Conservation (phyloP, 2,113 vertebrate species). For the Coptodon bakossiorum region DNA sequence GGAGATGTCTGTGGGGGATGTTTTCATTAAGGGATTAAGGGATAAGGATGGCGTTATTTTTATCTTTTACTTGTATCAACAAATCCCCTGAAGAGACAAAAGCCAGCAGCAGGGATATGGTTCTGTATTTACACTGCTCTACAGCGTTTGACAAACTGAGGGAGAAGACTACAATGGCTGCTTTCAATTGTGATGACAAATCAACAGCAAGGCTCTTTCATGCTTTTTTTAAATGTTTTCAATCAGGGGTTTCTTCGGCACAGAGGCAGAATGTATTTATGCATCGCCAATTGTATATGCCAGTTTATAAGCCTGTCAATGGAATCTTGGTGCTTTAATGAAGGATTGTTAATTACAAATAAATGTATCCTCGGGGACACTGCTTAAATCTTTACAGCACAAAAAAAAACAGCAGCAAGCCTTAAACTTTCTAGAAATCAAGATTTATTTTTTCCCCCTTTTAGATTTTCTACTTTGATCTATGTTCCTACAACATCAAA, state of each 20-base stretch:
- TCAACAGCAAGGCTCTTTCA: neutral
- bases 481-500: neutral
- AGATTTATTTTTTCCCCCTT: neutral
- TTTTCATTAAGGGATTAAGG: conserved; percentile 24
- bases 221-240: neutral
- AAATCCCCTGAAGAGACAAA: conserved; percentile 22
- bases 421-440: neutral
- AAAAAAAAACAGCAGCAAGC: neutral
- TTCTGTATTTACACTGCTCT: neutral
- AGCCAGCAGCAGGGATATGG: neutral
- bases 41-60: conserved; percentile 12
- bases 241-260: neutral
- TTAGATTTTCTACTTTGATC: neutral
- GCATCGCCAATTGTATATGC: neutral
- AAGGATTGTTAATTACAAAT: neutral
- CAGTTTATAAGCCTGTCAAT: neutral
- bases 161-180: neutral
- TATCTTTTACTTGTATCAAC: conserved; percentile 19
- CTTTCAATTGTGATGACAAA: neutral
- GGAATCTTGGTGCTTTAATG: neutral
- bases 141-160: neutral
- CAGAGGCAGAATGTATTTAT: neutral
- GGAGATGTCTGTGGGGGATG: neutral
- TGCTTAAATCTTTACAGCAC: neutral
- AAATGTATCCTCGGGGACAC: neutral